Percentiles rank a stretch among this genome's conserved stretches.
Evolutionary conservation across 2,797 vertebrate species (phyloP).

Genomic region (Tadarida brasiliensis): DNA sequence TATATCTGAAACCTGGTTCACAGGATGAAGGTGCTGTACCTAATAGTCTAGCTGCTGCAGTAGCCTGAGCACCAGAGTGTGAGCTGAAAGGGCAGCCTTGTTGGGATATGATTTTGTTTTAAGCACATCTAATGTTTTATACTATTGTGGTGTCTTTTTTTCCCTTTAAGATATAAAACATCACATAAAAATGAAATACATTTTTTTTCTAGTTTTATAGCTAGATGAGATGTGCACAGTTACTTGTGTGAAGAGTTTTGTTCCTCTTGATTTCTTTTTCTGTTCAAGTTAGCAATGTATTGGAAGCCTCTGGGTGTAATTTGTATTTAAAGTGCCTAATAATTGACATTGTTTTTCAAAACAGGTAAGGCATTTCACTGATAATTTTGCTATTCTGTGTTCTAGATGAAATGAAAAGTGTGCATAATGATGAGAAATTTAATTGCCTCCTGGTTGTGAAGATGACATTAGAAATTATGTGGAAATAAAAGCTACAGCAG

Average conservation of each 20-base stretch:
- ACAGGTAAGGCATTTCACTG: neutral
- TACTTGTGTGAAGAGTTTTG: neutral
- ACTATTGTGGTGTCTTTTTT: neutral
- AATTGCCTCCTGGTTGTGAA: neutral
- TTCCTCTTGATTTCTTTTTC: neutral
- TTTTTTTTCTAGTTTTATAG: conserved; percentile 24
- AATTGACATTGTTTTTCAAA: neutral
- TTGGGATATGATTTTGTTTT: neutral
- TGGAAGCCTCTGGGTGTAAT: neutral
- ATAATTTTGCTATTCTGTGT: conserved; percentile 7
- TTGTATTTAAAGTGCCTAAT: neutral
- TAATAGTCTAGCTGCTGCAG: neutral
- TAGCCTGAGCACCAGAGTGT: neutral
- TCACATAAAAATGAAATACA: neutral
- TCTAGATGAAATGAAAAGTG: conserved; percentile 16
- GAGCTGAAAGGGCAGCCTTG: neutral
- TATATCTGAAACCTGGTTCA: neutral
- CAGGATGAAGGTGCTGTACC: neutral
- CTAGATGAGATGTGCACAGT: neutral
- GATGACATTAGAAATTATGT: neutral
- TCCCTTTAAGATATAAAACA: neutral
- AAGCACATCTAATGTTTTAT: neutral
- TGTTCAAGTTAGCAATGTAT: neutral
- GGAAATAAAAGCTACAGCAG: conserved; percentile 12
- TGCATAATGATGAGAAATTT: neutral